A percentile compares a stretch with the other conserved stretches of the same genome.
These are phyloP conservation scores for Thamnophis elegans DNA, from an alignment of 2,797 vertebrate genomes.

Conservation along the genomic window DNA sequence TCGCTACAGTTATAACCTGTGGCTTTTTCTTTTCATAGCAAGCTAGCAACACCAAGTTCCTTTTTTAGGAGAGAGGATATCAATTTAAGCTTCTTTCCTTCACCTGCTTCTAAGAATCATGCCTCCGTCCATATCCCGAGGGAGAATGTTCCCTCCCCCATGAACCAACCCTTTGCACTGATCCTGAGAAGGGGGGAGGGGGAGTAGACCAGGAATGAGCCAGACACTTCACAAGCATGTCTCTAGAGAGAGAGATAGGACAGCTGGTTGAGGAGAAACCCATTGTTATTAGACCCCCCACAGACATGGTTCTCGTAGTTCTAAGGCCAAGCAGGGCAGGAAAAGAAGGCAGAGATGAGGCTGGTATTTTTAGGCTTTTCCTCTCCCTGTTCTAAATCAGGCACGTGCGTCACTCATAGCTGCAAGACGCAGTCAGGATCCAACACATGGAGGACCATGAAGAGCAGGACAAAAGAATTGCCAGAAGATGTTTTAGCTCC, in stretches of 20 bases:
- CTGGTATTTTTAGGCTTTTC: slow-evolving; percentile 48
- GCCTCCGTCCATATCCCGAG: background rate
- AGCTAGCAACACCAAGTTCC: background rate
- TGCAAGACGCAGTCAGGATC: slow-evolving; percentile 11
- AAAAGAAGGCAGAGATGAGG: background rate
- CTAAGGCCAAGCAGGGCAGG: slow-evolving; percentile 21
- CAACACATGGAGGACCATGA: slow-evolving; percentile 21
- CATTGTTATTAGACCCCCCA: slow-evolving; percentile 37
- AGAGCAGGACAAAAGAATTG: slow-evolving; percentile 8
- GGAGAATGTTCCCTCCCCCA: background rate
- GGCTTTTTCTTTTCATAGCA: background rate
- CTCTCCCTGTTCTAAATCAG: slow-evolving; percentile 15
- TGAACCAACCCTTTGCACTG: background rate
- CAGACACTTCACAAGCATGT: slow-evolving; percentile 17
- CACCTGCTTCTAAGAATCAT: slow-evolving; percentile 4
- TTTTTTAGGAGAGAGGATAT: background rate
- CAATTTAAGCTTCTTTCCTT: background rate
- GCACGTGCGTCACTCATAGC: background rate
- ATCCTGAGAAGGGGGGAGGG: background rate
- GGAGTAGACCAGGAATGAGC: background rate
- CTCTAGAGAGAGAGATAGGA: slow-evolving; percentile 18
- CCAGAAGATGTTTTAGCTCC: background rate
- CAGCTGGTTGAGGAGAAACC: slow-evolving; percentile 43
- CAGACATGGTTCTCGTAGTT: slow-evolving; percentile 27
- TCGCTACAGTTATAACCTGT: background rate